Conservation (phyloP, 1,140 invertebrate species). For the Nomia melanderi region DNA sequence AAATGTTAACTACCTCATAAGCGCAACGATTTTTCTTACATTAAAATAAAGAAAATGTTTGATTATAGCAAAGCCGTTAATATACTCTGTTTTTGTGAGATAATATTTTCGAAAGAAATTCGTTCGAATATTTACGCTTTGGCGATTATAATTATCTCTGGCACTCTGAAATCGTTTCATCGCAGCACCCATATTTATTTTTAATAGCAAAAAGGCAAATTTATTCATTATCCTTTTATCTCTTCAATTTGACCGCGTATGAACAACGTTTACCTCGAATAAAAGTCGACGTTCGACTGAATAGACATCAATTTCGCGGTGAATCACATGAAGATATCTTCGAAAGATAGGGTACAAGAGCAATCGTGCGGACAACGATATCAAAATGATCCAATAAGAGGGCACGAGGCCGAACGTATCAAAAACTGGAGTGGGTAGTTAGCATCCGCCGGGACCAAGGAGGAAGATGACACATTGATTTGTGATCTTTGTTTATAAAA, state of each 20-base stretch:
- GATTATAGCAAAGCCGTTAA: too few relatives aligned
- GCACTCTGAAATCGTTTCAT: too few relatives aligned
- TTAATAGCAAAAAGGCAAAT: background rate
- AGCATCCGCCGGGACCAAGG: conserved; percentile 58
- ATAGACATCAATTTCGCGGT: background rate
- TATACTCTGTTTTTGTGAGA: too few relatives aligned
- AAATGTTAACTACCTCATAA: too few relatives aligned
- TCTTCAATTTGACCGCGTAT: background rate
- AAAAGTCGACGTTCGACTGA: background rate
- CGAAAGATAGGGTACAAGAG: background rate
- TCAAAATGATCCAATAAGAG: conserved; percentile 8
- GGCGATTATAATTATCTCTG: too few relatives aligned
- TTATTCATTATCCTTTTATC: background rate
- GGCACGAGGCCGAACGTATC: background rate
- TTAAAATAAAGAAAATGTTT: too few relatives aligned
- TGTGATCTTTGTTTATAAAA: too few relatives aligned
- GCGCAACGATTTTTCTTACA: too few relatives aligned
- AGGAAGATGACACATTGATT: too few relatives aligned
- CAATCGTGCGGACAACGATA: background rate
- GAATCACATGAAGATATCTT: background rate
- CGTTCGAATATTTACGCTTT: too few relatives aligned
- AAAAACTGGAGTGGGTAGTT: conserved; percentile 57
- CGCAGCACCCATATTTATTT: too few relatives aligned
- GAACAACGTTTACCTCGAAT: background rate
- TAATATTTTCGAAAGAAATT: too few relatives aligned